A percentile compares a stretch with the other conserved stretches of the same genome.
Evolutionary conservation across 2,888 invertebrate genomes (phyloP).

Genomic region (Philhelius pedissequus): DNA sequence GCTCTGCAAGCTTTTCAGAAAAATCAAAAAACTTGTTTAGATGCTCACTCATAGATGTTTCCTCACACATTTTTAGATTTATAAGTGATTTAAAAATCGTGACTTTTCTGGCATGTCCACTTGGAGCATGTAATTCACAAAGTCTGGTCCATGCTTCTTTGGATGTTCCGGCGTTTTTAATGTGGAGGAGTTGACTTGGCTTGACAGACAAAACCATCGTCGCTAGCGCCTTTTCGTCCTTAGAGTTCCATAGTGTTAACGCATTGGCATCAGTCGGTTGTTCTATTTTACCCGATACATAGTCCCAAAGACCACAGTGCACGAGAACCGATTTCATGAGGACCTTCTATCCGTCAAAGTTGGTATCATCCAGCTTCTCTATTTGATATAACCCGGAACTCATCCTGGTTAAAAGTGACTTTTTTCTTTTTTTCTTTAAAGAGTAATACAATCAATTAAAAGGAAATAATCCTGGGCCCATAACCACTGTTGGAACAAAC

Average conservation of each 20-base stretch:
- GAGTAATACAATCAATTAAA: too few relatives aligned
- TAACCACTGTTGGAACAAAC: too few relatives aligned
- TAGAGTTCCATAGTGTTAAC: too few relatives aligned
- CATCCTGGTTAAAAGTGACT: too few relatives aligned
- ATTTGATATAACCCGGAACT: constrained; percentile 19
- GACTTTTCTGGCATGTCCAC: constrained; percentile 8
- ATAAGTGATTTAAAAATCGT: constrained; percentile 11
- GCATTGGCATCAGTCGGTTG: too few relatives aligned
- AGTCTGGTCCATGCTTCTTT: too few relatives aligned
- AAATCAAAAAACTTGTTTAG: constrained; percentile 17
- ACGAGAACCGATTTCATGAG: not conserved
- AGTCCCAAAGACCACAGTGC: not conserved
- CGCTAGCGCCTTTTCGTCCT: too few relatives aligned
- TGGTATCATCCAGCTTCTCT: constrained; percentile 5
- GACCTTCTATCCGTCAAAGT: constrained; percentile 6
- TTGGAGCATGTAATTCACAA: too few relatives aligned
- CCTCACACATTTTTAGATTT: constrained; percentile 8
- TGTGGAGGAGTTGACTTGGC: not conserved
- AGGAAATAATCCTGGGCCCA: too few relatives aligned
- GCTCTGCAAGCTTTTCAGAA: not conserved
- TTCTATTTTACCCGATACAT: not conserved
- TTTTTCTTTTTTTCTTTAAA: too few relatives aligned
- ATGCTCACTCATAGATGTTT: not conserved
- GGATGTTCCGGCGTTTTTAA: not conserved
- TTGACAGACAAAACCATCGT: not conserved